Percentiles rank a stretch among this genome's conserved stretches.
These are phyloP conservation scores for Poliocrania exsul DNA, from an alignment of 2,797 vertebrate genomes.

Conservation along the genomic window DNA sequence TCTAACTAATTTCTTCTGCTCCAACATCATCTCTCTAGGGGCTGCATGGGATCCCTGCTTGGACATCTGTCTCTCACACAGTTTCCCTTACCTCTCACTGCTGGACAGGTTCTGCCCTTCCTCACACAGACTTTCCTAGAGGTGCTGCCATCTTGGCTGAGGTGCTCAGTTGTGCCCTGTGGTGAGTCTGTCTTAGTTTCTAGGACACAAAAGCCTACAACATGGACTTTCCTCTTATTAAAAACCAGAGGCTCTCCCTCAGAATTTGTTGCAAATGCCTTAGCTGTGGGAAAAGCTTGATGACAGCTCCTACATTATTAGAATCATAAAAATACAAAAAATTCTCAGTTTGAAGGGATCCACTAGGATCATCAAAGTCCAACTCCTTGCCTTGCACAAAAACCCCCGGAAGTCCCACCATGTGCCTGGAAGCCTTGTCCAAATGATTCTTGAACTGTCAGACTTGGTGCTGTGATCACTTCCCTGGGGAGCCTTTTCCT, in stretches of 20 bases:
- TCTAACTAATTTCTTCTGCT: neutral
- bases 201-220: neutral
- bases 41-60: accelerated
- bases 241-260: neutral
- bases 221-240: neutral
- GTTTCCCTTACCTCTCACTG: accelerated
- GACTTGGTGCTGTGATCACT: too few species aligned
- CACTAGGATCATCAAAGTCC: neutral
- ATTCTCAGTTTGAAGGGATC: neutral
- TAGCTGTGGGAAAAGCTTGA: neutral
- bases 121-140: neutral
- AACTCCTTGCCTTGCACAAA: neutral
- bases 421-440: too few species aligned
- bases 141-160: accelerated
- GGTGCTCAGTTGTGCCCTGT: accelerated
- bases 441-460: neutral
- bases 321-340: neutral
- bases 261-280: neutral
- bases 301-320: neutral
- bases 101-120: neutral
- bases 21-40: neutral
- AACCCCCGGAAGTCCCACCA: neutral
- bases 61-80: neutral
- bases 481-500: accelerated
- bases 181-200: neutral